Percentiles rank a stretch among this genome's conserved stretches.
Evolutionary conservation across 2,797 vertebrate species (phyloP).

Genomic region (Pangasius larnaudii): DNA sequence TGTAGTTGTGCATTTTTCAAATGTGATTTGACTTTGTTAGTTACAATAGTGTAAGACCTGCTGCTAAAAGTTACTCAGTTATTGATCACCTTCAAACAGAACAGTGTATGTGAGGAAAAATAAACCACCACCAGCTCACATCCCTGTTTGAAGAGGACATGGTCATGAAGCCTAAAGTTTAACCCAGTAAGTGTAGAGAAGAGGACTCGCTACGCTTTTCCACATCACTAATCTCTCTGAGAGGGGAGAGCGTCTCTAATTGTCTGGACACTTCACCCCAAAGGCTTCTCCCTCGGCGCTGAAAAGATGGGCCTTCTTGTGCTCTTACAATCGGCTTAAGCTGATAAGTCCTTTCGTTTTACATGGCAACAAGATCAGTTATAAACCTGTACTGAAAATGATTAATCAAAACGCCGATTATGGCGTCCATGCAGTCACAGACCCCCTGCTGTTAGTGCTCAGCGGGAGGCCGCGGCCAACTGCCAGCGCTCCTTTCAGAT

Average conservation of each 20-base stretch:
- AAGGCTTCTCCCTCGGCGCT: constrained; percentile 63
- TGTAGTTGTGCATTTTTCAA: background rate
- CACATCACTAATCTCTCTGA: constrained; percentile 70
- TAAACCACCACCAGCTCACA: background rate
- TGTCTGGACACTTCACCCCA: constrained; percentile 72
- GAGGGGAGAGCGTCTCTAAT: constrained; percentile 71
- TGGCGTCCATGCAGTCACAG: constrained; percentile 65
- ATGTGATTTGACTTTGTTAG: background rate
- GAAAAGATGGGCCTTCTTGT: constrained; percentile 73
- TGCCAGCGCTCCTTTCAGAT: constrained; percentile 24
- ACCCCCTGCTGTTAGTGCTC: constrained; percentile 65
- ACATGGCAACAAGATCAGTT: constrained; percentile 64
- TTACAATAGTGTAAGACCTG: background rate
- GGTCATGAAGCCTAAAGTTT: constrained; percentile 43
- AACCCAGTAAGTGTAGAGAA: constrained; percentile 40
- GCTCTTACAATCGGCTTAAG: constrained; percentile 78
- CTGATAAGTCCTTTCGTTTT: constrained; percentile 77
- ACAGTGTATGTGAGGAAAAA: background rate
- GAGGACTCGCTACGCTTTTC: constrained; percentile 43
- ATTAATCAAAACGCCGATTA: constrained; percentile 79
- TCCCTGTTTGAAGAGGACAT: constrained; percentile 36
- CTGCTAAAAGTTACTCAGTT: background rate
- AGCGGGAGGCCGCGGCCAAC: constrained; percentile 65
- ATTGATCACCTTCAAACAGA: background rate
- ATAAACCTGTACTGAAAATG: constrained; percentile 70